Percentiles rank a stretch among this genome's conserved stretches.
These are phyloP conservation scores for Garra rufa DNA, from an alignment of 2,113 vertebrate species.

Conservation along the genomic window DNA sequence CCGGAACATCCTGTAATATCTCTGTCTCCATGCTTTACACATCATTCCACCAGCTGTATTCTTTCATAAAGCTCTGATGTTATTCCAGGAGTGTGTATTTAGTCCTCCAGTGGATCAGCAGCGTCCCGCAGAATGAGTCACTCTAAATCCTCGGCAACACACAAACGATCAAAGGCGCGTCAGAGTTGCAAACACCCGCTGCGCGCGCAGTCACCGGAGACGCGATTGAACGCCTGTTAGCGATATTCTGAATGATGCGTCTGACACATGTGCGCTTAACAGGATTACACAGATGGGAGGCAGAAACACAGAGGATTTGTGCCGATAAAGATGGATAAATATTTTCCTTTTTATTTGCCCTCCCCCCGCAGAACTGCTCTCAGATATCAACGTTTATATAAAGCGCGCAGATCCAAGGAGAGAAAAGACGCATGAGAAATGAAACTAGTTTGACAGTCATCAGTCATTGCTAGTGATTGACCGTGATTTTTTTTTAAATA, in stretches of 20 bases:
- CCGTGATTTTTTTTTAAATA: too few species aligned
- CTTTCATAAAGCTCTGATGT: background rate
- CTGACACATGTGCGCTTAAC: background rate
- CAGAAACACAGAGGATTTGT: conserved; percentile 8
- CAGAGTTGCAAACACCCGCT: too few species aligned
- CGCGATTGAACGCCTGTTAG: background rate
- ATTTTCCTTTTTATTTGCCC: background rate
- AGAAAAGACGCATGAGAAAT: background rate
- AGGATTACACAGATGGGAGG: background rate
- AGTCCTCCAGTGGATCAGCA: background rate
- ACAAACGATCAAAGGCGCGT: background rate
- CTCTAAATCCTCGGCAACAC: background rate
- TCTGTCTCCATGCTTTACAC: background rate
- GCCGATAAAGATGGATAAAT: background rate
- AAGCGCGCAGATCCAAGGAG: background rate
- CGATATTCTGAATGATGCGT: background rate
- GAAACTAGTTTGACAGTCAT: background rate
- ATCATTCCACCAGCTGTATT: background rate
- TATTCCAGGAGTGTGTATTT: conserved; percentile 1
- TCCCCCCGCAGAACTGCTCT: background rate
- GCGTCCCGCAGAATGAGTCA: background rate
- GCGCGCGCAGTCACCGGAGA: background rate
- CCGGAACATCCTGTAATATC: background rate
- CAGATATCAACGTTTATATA: background rate
- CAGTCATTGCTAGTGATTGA: too few species aligned